Evolutionary conservation across 2,113 vertebrate genomes (phyloP), one percentile per base, ranked within the genome.

Genomic region (Marmota flaviventris): DNA sequence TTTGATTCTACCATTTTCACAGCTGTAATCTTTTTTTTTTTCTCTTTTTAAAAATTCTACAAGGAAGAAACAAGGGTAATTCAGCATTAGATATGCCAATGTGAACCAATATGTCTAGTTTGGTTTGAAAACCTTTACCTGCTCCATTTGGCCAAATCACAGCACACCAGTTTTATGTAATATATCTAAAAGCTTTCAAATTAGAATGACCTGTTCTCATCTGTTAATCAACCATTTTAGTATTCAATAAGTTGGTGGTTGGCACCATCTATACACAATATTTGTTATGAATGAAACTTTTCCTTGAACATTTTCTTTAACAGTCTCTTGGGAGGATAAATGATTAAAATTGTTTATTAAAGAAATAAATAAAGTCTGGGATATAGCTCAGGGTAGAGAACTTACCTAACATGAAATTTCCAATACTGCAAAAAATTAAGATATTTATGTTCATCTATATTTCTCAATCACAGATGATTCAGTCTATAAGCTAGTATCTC

Each of bases 291-390:
- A 24, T 29, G 8, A 89, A 22, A 25, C 25, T 42, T 37, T 56
- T 63, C 45, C 69, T 48, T 67, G 20, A 78, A 67, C 2, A 16
- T 63, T 63, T 48, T 75, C 56, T 61, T 85, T n/a, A 93, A 89
- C 12, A 56, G 65, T 91, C 7, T 1, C 17, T 70, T 77, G 8
- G 72, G 45, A 93, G 20, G 12, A 87, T 24, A 82, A 83, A 22
- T 87, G 10, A 65, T 53, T 90, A 83, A 70, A 97, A 75, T 77
- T 53, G 69, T 85, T 85, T 42, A 95, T 27, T 95, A 83, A 56
- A 17, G 8, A 63, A 25, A 10, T 63, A 63, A 63, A 25, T 24
- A 63, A 27, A 63, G 9, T 24, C 61, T 63, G 25, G 61, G 22
- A 4, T 27, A 63, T 27, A 63, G 24, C 10, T 63, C 61, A 63